phyloP scores from a whole-genome alignment of 2,113 vertebrate species.

The Archocentrus centrarchus region DNA sequence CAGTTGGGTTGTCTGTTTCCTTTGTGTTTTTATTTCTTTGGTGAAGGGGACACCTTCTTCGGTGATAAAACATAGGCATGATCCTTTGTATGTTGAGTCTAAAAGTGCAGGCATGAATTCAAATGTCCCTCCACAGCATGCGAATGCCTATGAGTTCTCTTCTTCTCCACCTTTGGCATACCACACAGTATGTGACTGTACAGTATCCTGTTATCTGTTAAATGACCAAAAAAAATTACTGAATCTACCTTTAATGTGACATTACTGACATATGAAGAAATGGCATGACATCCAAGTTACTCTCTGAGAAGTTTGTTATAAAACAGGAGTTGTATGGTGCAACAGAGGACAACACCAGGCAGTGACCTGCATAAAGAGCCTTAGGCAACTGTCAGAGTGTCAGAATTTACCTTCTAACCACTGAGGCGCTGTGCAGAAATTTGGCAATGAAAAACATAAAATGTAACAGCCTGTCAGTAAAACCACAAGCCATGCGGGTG shows the following conservation, averaged over 20 bases:
- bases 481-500: background rate
- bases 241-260: background rate
- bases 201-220: too few relatives aligned
- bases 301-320: background rate
- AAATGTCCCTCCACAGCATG: too few relatives aligned
- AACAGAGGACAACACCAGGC: background rate
- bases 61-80: too few relatives aligned
- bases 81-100: too few relatives aligned
- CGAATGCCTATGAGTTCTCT: too few relatives aligned
- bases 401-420: conserved; percentile 6
- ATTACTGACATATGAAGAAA: background rate
- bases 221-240: too few relatives aligned
- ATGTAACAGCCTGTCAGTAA: background rate
- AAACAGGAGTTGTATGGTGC: background rate
- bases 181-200: too few relatives aligned
- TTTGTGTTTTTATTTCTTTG: too few relatives aligned
- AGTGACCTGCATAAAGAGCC: conserved; percentile 11
- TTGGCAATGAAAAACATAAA: conserved; percentile 14
- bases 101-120: too few relatives aligned
- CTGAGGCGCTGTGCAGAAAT: conserved; percentile 1
- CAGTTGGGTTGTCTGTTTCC: too few relatives aligned
- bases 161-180: too few relatives aligned
- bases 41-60: too few relatives aligned
- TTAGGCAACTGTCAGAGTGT: conserved; percentile 1
- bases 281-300: background rate